phyloP scores from a whole-genome alignment of 2,888 invertebrate species.

The Dione juno region DNA sequence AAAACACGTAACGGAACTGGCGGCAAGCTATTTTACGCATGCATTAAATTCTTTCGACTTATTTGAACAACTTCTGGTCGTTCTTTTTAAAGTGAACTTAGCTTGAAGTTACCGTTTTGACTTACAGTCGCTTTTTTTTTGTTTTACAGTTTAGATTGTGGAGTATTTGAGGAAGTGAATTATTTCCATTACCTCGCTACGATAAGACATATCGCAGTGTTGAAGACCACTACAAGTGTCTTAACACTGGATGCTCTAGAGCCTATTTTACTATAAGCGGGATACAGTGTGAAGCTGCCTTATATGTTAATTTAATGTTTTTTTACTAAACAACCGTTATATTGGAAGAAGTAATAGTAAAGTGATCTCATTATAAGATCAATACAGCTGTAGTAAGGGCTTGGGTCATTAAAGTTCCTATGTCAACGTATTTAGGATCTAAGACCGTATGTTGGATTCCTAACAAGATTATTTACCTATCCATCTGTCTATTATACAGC shows the following conservation, averaged over 20 bases:
- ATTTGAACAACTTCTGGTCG: constrained; percentile 9
- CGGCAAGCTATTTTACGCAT: constrained; percentile 29
- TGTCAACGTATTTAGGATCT: neutral
- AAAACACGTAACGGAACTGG: constrained; percentile 31
- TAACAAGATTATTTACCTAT: neutral
- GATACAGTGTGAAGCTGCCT: neutral
- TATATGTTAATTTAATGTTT: neutral
- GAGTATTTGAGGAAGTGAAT: neutral
- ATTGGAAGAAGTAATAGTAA: neutral
- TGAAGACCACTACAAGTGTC: neutral
- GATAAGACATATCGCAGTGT: too few species aligned
- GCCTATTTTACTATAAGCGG: neutral
- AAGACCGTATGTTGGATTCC: neutral
- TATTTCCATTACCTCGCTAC: too few species aligned
- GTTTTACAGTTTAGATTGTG: constrained; percentile 3
- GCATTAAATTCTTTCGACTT: constrained; percentile 31
- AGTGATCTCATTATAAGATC: neutral
- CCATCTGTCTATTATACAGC: neutral
- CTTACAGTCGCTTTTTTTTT: neutral
- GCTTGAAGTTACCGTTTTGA: constrained; percentile 41
- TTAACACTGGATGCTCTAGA: neutral
- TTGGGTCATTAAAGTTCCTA: neutral
- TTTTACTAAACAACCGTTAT: constrained; percentile 13
- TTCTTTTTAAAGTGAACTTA: neutral
- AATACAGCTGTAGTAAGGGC: neutral